Evolutionary conservation across 1,140 invertebrate species (phyloP), one percentile per base, ranked within the genome.

Genomic region (Campoletis sonorensis): DNA sequence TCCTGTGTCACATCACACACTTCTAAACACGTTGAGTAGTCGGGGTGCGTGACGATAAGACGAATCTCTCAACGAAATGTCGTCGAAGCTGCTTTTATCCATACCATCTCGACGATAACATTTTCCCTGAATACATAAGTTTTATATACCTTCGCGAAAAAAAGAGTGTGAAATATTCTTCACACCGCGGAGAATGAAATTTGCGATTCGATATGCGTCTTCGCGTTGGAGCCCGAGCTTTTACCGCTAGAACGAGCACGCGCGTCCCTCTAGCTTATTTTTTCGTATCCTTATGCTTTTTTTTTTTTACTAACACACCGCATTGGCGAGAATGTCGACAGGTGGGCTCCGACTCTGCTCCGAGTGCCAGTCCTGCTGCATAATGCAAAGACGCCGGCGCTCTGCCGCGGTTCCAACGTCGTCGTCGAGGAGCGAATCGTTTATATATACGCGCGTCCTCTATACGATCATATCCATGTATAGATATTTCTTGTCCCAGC

Each of bases 301-400:
- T 26, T 64, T 80, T 79, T 75, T 58, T 26, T 49, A 30, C 11
- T 27, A 45, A 73, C 70, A 58, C 72, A n/a, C n/a, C 27, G 51
- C 75, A 51, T 75, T 27, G 76, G 51, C 76, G 67, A 82, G 68
- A 78, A 77, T 49, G 76, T 79, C 76, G 76, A 82, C 81, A 82
- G 81, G 81, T 79, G 81, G 81, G 68, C 72, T 79, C 67, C 51
- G 45, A 30, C 61, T n/a, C n/a, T 64, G 21, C 54, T 80, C 10
- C 70, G 51, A 21, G 37, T 30, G 51, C 30, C 33, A 26, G 58
- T 49, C 54, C 81, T 82, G 37, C 81, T 82, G 81, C 81, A 82
- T 82, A 82, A 82, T 82, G 76, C 77, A 82, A 73, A 78, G 61
- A 78, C 76, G 76, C 76, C 76, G 76, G 61, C 54, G 61, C 76